Base-by-base conservation (phyloP, 2,797 vertebrate genomes). In the Myioborus miniatus region DNA sequence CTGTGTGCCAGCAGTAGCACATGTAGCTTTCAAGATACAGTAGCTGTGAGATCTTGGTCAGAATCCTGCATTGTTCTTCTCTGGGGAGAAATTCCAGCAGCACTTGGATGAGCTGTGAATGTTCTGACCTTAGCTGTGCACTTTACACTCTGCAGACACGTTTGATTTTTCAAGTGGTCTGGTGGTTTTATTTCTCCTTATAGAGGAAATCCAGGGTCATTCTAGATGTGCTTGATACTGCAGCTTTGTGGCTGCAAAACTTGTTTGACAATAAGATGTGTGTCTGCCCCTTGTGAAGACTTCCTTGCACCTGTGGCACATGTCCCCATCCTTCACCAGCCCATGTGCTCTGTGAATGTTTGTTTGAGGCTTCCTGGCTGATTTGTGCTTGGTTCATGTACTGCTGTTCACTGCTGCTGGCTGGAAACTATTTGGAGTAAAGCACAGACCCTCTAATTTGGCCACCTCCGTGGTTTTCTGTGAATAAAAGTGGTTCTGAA, bases 141-240 rank as follows among this genome's bases (percentile, higher is more conserved):
- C 63, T 75, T 60, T 11, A 29, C 12, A 2, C 52, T 76, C 53
- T 50, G 68, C 5, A 81, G 50, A 27, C 9, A 6, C 0, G 0
- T 77, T 64, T n/a, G 78, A 29, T 80, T 83, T 91, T 85, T 85
- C 24, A 20, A 60, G 62, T 68, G 27, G n/a, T 83, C 70, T 84
- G 20, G 18, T 76, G 69, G 22, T 67, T 95, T 87, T 60, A 30
- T 91, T 91, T 83, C 36, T 94, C 16, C 41, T 55, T 10, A 37
- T 30, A 83, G 56, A 69, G 71, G 64, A 85, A 87, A 44, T 83
- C 49, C 39, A 22, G 46, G n/a, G 23, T 89, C 43, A 10, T 68
- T 85, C n/a, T 21, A 36, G 53, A 36, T 71, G 24, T 63, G 52
- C 24, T 68, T 41, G 26, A 18, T 62, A 17, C 12, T 36, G 47